phyloP scores from a whole-genome alignment of 2,888 invertebrate species.

The Pseudanteris insignis region DNA sequence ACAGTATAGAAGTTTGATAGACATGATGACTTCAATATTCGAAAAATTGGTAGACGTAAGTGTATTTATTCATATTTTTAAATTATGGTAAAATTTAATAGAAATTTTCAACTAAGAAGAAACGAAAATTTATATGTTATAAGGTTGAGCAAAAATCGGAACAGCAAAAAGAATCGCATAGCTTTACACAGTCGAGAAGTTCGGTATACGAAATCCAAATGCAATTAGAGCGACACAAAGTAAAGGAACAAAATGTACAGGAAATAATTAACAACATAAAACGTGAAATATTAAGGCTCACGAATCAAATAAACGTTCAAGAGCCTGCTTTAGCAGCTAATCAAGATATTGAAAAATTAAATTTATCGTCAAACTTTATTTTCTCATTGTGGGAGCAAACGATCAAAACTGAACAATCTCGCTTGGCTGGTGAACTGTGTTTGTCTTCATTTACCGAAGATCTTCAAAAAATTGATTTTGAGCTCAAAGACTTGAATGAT shows the following conservation, averaged over 20 bases:
- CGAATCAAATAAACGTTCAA: conserved; percentile 75
- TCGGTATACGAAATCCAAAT: conserved; percentile 47
- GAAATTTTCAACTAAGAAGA: background rate
- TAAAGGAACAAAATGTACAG: conserved; percentile 72
- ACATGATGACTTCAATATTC: conserved; percentile 77
- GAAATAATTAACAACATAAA: conserved; percentile 75
- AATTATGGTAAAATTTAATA: background rate
- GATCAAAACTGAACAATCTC: conserved; percentile 70
- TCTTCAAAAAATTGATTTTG: conserved; percentile 75
- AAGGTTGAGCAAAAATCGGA: conserved; percentile 64
- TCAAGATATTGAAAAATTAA: conserved; percentile 76
- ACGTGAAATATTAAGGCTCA: conserved; percentile 75
- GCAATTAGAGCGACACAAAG: conserved; percentile 68
- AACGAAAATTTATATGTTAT: background rate
- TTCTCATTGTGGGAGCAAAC: conserved; percentile 74
- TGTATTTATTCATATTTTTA: conserved; percentile 1
- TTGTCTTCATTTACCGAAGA: conserved; percentile 66
- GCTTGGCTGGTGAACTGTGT: conserved; percentile 67
- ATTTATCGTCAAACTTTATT: conserved; percentile 72
- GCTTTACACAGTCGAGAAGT: conserved; percentile 31
- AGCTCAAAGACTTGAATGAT: conserved; percentile 66
- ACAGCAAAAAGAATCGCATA: conserved; percentile 51
- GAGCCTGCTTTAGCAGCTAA: conserved; percentile 75
- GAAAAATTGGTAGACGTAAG: conserved; percentile 72
- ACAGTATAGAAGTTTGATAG: conserved; percentile 77